Base-by-base conservation (phyloP, 37 sponge, comb jelly and placozoan genomes). In the Axinella damicornis region DNA sequence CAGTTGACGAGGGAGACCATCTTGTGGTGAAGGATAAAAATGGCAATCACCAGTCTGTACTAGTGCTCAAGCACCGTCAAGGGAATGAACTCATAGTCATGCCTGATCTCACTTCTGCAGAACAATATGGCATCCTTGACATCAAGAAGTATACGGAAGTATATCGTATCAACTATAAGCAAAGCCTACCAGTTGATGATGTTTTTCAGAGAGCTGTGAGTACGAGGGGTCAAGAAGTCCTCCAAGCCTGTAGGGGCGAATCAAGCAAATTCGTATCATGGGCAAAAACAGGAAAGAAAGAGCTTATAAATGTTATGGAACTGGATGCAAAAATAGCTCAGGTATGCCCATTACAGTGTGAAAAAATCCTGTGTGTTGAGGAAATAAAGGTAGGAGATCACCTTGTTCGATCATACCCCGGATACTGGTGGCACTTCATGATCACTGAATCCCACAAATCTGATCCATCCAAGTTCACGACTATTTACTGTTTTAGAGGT, bases 1-100 rank as follows among this genome's bases (percentile, higher is more conserved):
- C 74, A 12, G 22, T 83, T 19, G 83, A 83, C 36, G 63, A 71
- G 22, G 83, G 83, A 15, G 83, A 83, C 64, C 83, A 83, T n/a
- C 58, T 83, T 24, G 1, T 73, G 25, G 53, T 83, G 18, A 57
- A 27, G 71, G 32, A 38, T 5, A 61, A 41, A 16, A 41, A 65
- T 64, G 79, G 66, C 11, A n/a, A 40, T 27, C 28, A 31, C 25
- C 46, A 46, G 1, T 78, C 79, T 1, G 30, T 78, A 32, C 65
- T 78, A 18, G 79, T 78, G 14, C 53, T 65, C 66, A 78, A 65
- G 39, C 40, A 37, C 4, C 1, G 52, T 9, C n/a, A 64, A 19
- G 31, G 38, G n/a, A 25, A 65, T 52, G 46, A 32, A 4, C 28
- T 78, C 38, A 53, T 78, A n/a, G 40, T 65, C 31, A 65, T 64